Conservation (phyloP, 1,140 invertebrate genomes). For the Pristionchus pacificus region DNA sequence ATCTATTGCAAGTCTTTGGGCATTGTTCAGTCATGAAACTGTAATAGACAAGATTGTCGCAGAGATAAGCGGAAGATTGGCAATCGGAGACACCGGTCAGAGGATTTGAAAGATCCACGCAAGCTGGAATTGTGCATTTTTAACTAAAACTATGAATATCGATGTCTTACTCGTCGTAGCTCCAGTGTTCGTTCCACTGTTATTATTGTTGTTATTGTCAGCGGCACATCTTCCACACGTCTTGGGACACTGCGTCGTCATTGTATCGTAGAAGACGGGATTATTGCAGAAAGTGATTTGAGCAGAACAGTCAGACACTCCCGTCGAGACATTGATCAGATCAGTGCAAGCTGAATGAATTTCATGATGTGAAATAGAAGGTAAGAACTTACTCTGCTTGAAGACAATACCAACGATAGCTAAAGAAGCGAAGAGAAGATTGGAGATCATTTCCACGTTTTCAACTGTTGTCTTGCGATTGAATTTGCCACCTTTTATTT, state of each 20-base stretch:
- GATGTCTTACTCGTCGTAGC: too few species aligned
- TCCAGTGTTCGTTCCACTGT: too few species aligned
- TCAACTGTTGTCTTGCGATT: too few species aligned
- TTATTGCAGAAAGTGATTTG: background rate
- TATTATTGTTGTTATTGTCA: too few species aligned
- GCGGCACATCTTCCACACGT: background rate
- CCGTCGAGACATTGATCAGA: background rate
- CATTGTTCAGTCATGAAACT: constrained; percentile 28
- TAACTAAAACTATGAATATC: background rate
- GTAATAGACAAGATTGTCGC: constrained; percentile 22
- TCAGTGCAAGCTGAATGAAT: background rate
- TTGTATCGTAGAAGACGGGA: background rate
- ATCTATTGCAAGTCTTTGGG: constrained; percentile 27
- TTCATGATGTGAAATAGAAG: background rate
- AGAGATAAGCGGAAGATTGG: constrained; percentile 4
- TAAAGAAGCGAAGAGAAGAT: too few species aligned
- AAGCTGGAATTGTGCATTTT: too few species aligned
- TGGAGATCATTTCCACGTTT: too few species aligned
- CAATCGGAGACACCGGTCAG: constrained; percentile 25
- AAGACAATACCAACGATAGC: too few species aligned
- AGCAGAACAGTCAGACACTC: background rate
- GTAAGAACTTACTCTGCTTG: background rate
- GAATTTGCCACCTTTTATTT: too few species aligned
- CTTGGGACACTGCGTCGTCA: background rate
- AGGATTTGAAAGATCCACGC: constrained; percentile 22